Evolutionary conservation across 2,113 vertebrate genomes (phyloP), one percentile per base, ranked within the genome.

Genomic region (Leucosticte australis): DNA sequence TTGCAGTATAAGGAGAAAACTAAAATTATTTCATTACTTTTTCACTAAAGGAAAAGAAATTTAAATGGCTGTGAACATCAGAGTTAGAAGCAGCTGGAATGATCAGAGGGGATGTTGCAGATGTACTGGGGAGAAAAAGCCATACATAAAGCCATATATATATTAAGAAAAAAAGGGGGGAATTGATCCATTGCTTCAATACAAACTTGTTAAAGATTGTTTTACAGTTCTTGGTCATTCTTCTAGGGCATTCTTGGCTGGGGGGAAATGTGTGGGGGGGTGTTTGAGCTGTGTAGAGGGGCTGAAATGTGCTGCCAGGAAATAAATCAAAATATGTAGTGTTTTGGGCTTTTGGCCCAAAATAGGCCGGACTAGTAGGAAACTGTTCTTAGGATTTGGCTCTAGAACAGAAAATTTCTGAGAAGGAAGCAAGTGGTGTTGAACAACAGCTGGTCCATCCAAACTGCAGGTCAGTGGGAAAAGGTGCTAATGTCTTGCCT

Each of bases 181-280:
- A 77, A 74, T 35, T 52, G 7, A 18, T 59, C 39, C 16, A 41
- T 30, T n/a, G 7, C 28, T 80, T 69, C 30, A 50, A 24, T 2
- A 42, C 3, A 47, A 60, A 35, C 10, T 73, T 64, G 3, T 55
- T 71, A 27, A 79, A 22, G 8, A 44, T 90, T 73, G 2, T 7
- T 63, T 7, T 73, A 33, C 11, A 52, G 17, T 7, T 28, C n/a
- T 26, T 62, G 11, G 2, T 41, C 20, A 6, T 44, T 59, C 8
- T 80, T 84, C 62, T 30, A 44, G 14, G 35, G 3, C 13, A 71
- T 91, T 71, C 21, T 68, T 31, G 28, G 28, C 17, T 28, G 2
- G 0, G 1, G 12, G 23, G 12, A 31, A 33, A 35, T 13, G 33
- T 13, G 21, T 18, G 15, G 15, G 56, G 1, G 3, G 1, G 3